phyloP scores from a whole-genome alignment of 2,888 invertebrate genomes.

The Lasius platythorax region DNA sequence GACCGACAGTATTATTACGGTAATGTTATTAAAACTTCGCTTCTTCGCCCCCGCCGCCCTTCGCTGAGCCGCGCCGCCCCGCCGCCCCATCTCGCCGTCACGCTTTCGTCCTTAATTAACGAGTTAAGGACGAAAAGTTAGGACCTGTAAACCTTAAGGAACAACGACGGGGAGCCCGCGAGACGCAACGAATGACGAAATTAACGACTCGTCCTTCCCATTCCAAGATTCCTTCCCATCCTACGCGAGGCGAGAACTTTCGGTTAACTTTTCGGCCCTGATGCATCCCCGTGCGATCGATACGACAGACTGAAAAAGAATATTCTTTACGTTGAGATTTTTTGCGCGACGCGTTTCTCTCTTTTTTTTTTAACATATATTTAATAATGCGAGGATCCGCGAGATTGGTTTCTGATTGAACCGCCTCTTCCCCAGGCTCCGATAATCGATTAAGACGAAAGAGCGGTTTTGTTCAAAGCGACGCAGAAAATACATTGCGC shows the following conservation, averaged over 20 bases:
- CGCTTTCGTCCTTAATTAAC: constrained; percentile 79
- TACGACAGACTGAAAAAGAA: constrained; percentile 25
- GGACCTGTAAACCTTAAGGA: constrained; percentile 79
- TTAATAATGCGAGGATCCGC: background rate
- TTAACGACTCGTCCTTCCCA: constrained; percentile 77
- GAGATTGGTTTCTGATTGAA: background rate
- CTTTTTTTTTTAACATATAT: background rate
- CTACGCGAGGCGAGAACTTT: constrained; percentile 72
- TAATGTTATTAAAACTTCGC: constrained; percentile 81
- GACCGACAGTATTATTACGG: constrained; percentile 77
- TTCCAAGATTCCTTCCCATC: constrained; percentile 59
- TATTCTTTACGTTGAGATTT: background rate
- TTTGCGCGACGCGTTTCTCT: background rate
- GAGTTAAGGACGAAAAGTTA: constrained; percentile 81
- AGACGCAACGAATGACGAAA: constrained; percentile 79
- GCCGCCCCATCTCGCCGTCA: constrained; percentile 57
- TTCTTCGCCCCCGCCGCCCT: constrained; percentile 63
- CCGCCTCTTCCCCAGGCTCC: background rate
- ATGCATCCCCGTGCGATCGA: constrained; percentile 25
- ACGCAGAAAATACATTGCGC: background rate
- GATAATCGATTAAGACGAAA: background rate
- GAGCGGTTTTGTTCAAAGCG: constrained; percentile 2
- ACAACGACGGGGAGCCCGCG: constrained; percentile 75
- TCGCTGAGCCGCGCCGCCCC: constrained; percentile 50
- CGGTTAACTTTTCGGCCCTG: constrained; percentile 58